Percentiles rank a stretch among this genome's conserved stretches.
Conservation (phyloP, 2,113 vertebrate genomes). For the Corythornis cristatus region DNA sequence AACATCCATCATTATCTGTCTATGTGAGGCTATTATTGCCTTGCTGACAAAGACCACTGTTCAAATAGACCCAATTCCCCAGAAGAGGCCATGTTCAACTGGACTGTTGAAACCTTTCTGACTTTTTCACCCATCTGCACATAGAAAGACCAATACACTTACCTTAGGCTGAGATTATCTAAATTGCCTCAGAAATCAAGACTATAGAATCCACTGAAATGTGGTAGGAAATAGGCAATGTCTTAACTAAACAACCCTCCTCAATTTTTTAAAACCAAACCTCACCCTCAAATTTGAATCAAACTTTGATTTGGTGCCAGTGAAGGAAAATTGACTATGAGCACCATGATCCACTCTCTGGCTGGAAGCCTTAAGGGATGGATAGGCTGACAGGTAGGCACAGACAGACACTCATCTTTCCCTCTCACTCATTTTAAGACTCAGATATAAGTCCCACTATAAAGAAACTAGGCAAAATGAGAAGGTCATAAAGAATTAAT, state of each 20-base stretch:
- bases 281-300: neutral
- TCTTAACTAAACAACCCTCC: neutral
- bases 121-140: neutral
- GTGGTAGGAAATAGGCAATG: neutral
- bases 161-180: neutral
- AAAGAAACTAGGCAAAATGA: slow-evolving; percentile 2
- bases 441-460: neutral
- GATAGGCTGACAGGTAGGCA: neutral
- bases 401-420: neutral
- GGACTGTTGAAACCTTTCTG: neutral
- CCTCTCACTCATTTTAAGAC: neutral
- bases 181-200: neutral
- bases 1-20: slow-evolving; percentile 70
- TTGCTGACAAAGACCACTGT: slow-evolving; percentile 46
- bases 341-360: neutral
- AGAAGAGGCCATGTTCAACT: neutral
- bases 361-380: neutral
- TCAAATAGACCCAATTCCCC: slow-evolving; percentile 47
- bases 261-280: neutral
- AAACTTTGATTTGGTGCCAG: neutral
- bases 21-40: slow-evolving; percentile 7
- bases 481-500: slow-evolving; percentile 22
- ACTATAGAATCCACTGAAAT: neutral
- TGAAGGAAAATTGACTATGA: neutral
- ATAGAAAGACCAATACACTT: neutral